These are phyloP conservation scores for Lithosia quadra DNA, from an alignment of 2,888 invertebrate species.

Conservation along the genomic window DNA sequence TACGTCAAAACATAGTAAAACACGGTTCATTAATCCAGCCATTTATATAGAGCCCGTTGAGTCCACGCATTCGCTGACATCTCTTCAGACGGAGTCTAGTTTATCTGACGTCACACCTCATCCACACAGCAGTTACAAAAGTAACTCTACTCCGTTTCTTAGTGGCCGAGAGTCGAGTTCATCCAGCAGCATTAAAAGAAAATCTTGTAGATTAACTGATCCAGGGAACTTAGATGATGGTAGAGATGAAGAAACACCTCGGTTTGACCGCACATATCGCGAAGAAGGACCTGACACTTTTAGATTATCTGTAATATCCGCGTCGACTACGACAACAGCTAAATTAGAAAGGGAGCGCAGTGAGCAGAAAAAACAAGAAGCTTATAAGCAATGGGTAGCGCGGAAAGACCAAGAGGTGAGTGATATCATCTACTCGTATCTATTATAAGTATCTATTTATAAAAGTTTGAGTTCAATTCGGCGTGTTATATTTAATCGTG, in stretches of 20 bases:
- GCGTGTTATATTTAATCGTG: not conserved
- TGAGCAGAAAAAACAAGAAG: slow-evolving; percentile 76
- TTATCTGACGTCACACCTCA: slow-evolving; percentile 78
- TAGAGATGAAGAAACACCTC: slow-evolving; percentile 67
- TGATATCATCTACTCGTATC: not conserved
- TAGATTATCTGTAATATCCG: slow-evolving; percentile 77
- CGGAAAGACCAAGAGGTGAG: slow-evolving; percentile 80
- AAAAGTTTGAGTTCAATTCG: no score
- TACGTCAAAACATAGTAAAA: slow-evolving; percentile 75
- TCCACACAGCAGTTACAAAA: slow-evolving; percentile 77
- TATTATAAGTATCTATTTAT: no score
- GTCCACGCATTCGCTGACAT: slow-evolving; percentile 76
- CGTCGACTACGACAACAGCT: slow-evolving; percentile 80
- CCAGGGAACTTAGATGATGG: slow-evolving; percentile 43
- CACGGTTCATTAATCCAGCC: slow-evolving; percentile 88
- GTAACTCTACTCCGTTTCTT: slow-evolving; percentile 79
- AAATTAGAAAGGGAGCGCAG: slow-evolving; percentile 78
- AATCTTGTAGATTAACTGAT: slow-evolving; percentile 70
- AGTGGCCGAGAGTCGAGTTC: slow-evolving; percentile 75
- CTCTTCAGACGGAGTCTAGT: slow-evolving; percentile 70
- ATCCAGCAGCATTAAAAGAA: slow-evolving; percentile 74
- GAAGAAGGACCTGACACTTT: slow-evolving; percentile 80
- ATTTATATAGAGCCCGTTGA: slow-evolving; percentile 86
- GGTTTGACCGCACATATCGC: slow-evolving; percentile 71
- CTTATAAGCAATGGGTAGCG: slow-evolving; percentile 77